These are phyloP conservation scores for Arge pagana DNA, from an alignment of 2,888 invertebrate genomes.

Conservation along the genomic window DNA sequence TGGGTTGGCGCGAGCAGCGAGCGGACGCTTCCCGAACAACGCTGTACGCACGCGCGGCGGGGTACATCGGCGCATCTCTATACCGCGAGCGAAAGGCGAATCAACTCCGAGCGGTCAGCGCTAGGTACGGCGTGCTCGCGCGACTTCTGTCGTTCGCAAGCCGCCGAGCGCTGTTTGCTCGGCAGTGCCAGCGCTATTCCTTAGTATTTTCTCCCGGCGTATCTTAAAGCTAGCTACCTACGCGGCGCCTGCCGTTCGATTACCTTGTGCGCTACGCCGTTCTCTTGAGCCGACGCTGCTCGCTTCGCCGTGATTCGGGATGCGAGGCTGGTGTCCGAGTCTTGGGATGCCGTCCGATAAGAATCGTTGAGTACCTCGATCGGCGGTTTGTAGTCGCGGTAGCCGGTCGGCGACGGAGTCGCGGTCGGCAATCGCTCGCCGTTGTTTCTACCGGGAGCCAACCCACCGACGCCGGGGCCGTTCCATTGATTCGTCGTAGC, in stretches of 20 bases:
- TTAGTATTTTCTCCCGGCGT: not conserved
- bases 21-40: too few relatives aligned
- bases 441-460: constrained; percentile 28
- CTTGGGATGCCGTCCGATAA: constrained; percentile 36
- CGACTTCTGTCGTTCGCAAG: not conserved
- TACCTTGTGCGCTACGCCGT: constrained; percentile 50
- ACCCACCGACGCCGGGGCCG: constrained; percentile 22
- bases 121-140: not conserved
- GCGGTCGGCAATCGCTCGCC: constrained; percentile 32
- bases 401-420: constrained; percentile 78
- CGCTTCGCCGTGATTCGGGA: constrained; percentile 27
- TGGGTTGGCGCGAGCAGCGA: too few relatives aligned
- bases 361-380: constrained; percentile 64
- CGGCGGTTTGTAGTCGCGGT: constrained; percentile 78
- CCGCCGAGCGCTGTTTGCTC: not conserved
- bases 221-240: too few relatives aligned
- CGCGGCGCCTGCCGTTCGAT: too few relatives aligned
- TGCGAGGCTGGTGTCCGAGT: constrained; percentile 5
- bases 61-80: too few relatives aligned
- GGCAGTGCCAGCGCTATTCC: not conserved
- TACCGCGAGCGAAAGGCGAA: too few relatives aligned
- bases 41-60: too few relatives aligned
- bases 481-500: constrained; percentile 25
- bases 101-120: too few relatives aligned
- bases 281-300: constrained; percentile 41